Base-by-base conservation (phyloP, 2,797 vertebrate genomes). In the Meda fulgida region DNA sequence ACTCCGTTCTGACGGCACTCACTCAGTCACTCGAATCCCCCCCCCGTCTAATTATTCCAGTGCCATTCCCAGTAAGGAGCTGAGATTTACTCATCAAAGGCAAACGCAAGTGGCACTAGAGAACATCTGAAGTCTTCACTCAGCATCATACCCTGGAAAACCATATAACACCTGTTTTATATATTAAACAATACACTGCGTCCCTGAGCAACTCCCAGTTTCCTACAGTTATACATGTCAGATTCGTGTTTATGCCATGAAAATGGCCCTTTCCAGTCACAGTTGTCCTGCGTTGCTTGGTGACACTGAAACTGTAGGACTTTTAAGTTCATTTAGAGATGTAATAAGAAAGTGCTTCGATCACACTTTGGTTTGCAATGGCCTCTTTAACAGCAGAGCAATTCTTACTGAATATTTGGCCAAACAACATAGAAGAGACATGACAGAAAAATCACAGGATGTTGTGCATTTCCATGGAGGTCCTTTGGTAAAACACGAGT, bases 101-200 rank as follows among this genome's bases (percentile, higher is more conserved):
- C 86, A 38, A 84, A 87, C 38, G 65, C 53, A 58, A 85, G 85
- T 84, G 80, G 89, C 88, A 88, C 83, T 80, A 77, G 34, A 79
- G 80, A 87, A 87, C 89, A 90, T 90, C 86, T 89, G 89, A 90
- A 89, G 83, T 81, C 89, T 84, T 90, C 89, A 89, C 86, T 90
- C 88, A 85, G 84, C 84, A 86, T 85, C 87, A 88, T 86, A 86
- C 81, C 84, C 78, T 82, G 84, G 75, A 90, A 88, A 85, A 85
- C 69, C 88, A 78, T 83, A 69, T 71, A 87, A 78, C 80, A 87
- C 87, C 86, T 90, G 89, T 89, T 90, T 87, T 90, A 85, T 87
- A 85, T 89, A 90, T 89, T 87, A 89, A 58, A 86, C 83, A 81
- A 83, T 83, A 85, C 67, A 84, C 83, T 36, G 65, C 40, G 78